phyloP scores from a whole-genome alignment of 2,797 vertebrate genomes.

The Clamator glandarius region DNA sequence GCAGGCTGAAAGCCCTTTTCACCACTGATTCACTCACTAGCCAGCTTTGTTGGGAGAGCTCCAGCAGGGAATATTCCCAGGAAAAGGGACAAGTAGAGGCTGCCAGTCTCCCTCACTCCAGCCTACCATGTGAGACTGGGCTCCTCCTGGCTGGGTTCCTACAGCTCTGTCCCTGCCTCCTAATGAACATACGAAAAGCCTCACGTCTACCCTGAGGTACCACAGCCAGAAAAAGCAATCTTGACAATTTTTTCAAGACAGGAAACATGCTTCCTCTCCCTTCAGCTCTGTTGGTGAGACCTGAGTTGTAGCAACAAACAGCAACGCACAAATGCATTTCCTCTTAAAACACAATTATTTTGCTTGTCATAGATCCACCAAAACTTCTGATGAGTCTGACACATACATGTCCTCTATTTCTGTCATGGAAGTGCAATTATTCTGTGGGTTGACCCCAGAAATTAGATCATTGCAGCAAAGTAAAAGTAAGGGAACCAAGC shows the following conservation, averaged over 20 bases:
- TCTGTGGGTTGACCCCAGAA: neutral
- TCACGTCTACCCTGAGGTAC: neutral
- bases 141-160: neutral
- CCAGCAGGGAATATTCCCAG: neutral
- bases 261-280: neutral
- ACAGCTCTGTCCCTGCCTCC: neutral
- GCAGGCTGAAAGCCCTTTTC: neutral
- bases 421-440: neutral
- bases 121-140: accelerated
- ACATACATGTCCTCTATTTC: neutral
- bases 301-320: neutral
- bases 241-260: neutral
- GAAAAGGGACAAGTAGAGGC: neutral
- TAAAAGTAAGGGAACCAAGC: neutral
- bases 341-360: neutral
- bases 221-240: neutral
- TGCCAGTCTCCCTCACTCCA: neutral
- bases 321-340: neutral
- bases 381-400: neutral
- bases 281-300: neutral
- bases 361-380: neutral
- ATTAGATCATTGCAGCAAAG: neutral
- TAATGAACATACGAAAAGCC: neutral
- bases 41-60: neutral
- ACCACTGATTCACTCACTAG: neutral